Base-by-base conservation (phyloP, 2,888 invertebrate genomes). In the Cosmia trapezina region DNA sequence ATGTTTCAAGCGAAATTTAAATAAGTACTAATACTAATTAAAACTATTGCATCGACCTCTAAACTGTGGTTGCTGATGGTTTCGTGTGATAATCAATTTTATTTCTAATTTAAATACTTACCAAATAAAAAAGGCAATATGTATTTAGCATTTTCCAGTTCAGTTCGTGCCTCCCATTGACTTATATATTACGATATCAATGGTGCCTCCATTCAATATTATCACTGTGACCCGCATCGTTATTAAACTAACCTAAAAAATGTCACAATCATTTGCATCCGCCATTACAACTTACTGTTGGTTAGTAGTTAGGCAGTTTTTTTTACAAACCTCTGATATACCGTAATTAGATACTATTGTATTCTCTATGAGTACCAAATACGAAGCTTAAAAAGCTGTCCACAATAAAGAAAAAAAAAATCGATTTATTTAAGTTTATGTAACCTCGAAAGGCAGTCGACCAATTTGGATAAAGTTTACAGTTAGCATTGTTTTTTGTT, bases 231-330 rank as follows among this genome's bases (percentile, higher is more conserved):
- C 83, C 78, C 70, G 81, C 73, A 76, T 81, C 54, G 37, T 78
- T 67, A 80, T 78, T 75, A 57, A 74, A 79, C 59, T 78, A 81
- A 84, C 78, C 81, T 85, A 85, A 80, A 85, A 83, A 84, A 80
- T 73, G 49, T 28, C 61, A 60, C 76, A 81, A 78, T 83, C 73
- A 74, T 74, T 83, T 81, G 75, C 81, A 80, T 84, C 83, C 86
- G 86, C 73, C 76, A 73, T 80, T 72, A 72, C n/a, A n/a, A n/a
- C 73, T 63, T 67, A 74, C 72, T 57, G 68, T 69, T 43, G 65
- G 60, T 76, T 66, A 72, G 66, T 66, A 77, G 28, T 49, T 60
- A 68, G 49, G 17, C 33, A 65, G 49, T 65, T 68, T 71, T 54
- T 73, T 54, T 61, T 54, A 47, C 47, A 53, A 66, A 73, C 77